Base-by-base conservation (phyloP, 2,113 vertebrate species). In the Mustela nigripes region DNA sequence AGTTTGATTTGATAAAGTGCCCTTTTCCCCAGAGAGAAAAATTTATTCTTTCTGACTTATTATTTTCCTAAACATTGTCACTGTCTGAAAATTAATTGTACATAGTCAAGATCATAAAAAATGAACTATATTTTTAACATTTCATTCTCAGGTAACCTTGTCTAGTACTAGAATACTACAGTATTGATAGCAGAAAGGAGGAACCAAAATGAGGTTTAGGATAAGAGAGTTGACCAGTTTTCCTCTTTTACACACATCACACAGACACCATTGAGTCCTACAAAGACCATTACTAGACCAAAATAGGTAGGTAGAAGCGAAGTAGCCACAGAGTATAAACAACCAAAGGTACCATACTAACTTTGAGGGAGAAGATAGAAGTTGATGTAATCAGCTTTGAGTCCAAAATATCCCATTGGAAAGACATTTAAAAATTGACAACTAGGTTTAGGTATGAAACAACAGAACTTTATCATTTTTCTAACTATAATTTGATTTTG, bases 1-100 rank as follows among this genome's bases (percentile, higher is more conserved):
- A 88, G 19, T 93, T 16, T 88, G 76, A 79, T 89, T 95, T 87
- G 22, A 48, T 93, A 73, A 96, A 81, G 12, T 36, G 84, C 88
- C 26, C 36, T 80, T 95, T 88, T 90, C 22, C 50, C 22, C 60
- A 96, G 22, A 84, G 79, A 92, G 39, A 91, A 89, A 83, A 89
- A 79, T 26, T 91, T 80, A 45, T 85, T 65, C 53, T 96, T 81
- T 96, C 36, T 96, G 58, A 91, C 28, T 74, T 91, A 90, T 28
- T 94, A 94, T 31, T 89, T 80, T 90, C 56, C 19, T 71, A 50
- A 94, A 42, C 16, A 78, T 39, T 74, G 53, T 80, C 62, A 97
- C 58, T 93, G 21, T 67, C 94, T 96, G 63, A 97, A 91, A 95
- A 81, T 92, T 89, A 91, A 83, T 78, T 81, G 31, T 71, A 67